Percentiles rank a stretch among this genome's conserved stretches.
These are phyloP conservation scores for Zele albiditarsus DNA, from an alignment of 2,888 invertebrate genomes.

Conservation along the genomic window DNA sequence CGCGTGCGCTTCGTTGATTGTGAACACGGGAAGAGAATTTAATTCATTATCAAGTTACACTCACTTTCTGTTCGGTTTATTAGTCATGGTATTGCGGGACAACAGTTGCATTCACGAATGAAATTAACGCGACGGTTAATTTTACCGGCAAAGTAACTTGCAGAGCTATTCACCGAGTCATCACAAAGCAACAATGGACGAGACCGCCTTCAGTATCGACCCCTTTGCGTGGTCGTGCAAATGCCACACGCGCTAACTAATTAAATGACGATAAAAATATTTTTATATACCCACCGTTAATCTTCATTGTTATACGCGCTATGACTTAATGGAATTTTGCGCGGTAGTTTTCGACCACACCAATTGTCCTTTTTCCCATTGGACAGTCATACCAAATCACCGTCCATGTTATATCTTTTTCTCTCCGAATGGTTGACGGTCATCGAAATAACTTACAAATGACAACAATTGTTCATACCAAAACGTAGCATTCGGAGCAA, in stretches of 20 bases:
- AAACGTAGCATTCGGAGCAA: not conserved
- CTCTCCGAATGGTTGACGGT: not conserved
- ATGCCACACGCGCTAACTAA: slow-evolving; percentile 55
- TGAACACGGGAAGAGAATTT: slow-evolving; percentile 10
- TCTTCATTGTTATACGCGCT: slow-evolving; percentile 43
- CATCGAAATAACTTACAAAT: not conserved
- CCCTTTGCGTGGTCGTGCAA: slow-evolving; percentile 47
- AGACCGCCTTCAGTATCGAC: slow-evolving; percentile 42
- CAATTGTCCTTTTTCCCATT: slow-evolving; percentile 30
- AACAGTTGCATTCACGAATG: slow-evolving; percentile 15
- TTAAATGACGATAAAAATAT: slow-evolving; percentile 56
- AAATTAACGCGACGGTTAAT: slow-evolving; percentile 19
- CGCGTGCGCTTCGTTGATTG: slow-evolving; percentile 31
- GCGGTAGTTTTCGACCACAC: slow-evolving; percentile 33
- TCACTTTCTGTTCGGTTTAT: slow-evolving; percentile 7
- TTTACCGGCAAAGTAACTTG: slow-evolving; percentile 18
- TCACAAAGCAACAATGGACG: slow-evolving; percentile 19
- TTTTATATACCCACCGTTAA: slow-evolving; percentile 29
- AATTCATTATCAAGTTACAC: not conserved
- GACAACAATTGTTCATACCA: not conserved
- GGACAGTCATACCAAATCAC: slow-evolving; percentile 25
- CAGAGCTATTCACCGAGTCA: slow-evolving; percentile 19
- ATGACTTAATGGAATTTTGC: slow-evolving; percentile 47
- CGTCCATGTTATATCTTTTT: slow-evolving; percentile 22
- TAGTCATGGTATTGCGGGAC: slow-evolving; percentile 11